Evolutionary conservation across 2,888 invertebrate species (phyloP).

Genomic region (Catotricha subobsoleta): DNA sequence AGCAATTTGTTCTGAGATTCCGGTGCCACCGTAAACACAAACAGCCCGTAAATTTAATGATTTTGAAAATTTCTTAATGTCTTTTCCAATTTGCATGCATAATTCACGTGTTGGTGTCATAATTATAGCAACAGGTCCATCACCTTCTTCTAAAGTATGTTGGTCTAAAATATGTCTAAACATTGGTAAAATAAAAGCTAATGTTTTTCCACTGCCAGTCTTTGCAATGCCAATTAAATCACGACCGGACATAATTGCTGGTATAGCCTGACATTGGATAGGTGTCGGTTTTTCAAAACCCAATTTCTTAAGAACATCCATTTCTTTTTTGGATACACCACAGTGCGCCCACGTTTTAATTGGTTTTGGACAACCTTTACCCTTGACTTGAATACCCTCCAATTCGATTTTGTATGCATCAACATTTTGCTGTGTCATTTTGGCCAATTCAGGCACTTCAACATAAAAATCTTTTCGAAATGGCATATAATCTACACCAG

Average conservation of each 20-base stretch:
- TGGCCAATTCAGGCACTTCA: conserved; percentile 87
- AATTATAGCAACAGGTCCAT: conserved; percentile 91
- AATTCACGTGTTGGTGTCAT: conserved; percentile 97
- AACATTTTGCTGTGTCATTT: conserved; percentile 76
- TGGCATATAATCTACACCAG: conserved; percentile 66
- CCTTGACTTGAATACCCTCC: conserved; percentile 90
- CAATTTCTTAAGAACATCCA: conserved; percentile 77
- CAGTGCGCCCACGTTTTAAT: conserved; percentile 97
- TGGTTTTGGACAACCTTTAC: conserved; percentile 90
- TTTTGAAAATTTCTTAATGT: conserved; percentile 88
- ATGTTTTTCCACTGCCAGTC: conserved; percentile 96
- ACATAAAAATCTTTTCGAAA: conserved; percentile 95
- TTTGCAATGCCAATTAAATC: conserved; percentile 98
- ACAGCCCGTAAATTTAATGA: conserved; percentile 70
- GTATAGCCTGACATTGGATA: conserved; percentile 95
- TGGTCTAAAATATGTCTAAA: conserved; percentile 90
- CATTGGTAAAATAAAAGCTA: conserved; percentile 96
- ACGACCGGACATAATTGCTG: conserved; percentile 89
- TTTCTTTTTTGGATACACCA: conserved; percentile 88
- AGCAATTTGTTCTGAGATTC: conserved; percentile 78
- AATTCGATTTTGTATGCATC: conserved; percentile 72
- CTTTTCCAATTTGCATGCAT: conserved; percentile 97
- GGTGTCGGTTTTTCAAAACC: conserved; percentile 95
- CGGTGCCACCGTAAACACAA: conserved; percentile 97
- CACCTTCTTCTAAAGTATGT: conserved; percentile 80